Conservation (phyloP, 2,113 vertebrate species). For the Calidris pugnax region DNA sequence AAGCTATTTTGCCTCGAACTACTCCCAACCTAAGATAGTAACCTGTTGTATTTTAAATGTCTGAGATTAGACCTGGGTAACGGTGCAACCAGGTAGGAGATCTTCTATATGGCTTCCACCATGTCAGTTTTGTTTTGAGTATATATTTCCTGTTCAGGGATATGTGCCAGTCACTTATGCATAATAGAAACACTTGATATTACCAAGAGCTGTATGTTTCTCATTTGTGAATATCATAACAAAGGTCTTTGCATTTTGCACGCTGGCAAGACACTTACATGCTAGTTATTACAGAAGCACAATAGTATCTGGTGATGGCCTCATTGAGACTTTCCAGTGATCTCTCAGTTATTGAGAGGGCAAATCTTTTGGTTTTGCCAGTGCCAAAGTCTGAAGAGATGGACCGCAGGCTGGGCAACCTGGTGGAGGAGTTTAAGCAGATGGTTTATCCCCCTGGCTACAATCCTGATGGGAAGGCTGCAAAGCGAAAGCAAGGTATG, state of each 20-base stretch:
- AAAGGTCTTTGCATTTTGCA: neutral
- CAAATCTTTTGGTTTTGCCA: conserved; percentile 57
- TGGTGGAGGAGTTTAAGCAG: conserved; percentile 89
- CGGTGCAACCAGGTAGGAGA: neutral
- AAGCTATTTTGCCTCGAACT: neutral
- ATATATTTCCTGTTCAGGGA: neutral
- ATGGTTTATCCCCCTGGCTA: conserved; percentile 90
- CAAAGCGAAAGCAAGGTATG: conserved; percentile 82
- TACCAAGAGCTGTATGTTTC: neutral
- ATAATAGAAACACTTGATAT: neutral
- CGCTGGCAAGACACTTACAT: neutral
- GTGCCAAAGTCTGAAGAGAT: conserved; percentile 91
- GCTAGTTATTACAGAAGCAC: neutral
- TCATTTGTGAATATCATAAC: neutral
- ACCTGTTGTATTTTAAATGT: neutral
- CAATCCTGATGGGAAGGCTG: conserved; percentile 79
- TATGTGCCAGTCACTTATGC: neutral
- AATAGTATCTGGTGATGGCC: neutral
- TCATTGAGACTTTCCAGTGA: neutral
- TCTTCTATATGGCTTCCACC: neutral
- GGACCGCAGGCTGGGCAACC: conserved; percentile 80
- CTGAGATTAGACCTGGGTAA: neutral
- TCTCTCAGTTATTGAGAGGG: neutral
- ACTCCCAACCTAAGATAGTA: neutral
- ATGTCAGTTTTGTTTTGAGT: rapidly evolving